Base-by-base conservation (phyloP, 2,888 invertebrate genomes). In the Matsumyia berberina region DNA sequence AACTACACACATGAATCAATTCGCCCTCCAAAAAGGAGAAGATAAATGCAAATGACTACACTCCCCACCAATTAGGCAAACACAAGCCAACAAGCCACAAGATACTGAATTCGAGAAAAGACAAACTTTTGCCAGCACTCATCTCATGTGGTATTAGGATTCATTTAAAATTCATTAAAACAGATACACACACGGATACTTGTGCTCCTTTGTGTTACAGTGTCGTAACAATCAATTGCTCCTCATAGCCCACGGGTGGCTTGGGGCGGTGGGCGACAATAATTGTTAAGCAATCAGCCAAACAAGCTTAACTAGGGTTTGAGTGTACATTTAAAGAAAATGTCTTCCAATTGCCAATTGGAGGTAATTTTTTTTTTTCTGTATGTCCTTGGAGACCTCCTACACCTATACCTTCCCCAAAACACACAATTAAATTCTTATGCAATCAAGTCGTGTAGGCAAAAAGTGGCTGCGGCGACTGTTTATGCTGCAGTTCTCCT, bases 401-500 rank as follows among this genome's bases (percentile, higher is more conserved):
- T 5, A n/a, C 8, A n/a, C 15, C 12, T 6, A 0, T 2, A 51
- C 2, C n/a, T n/a, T n/a, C n/a, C n/a, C n/a, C n/a, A n/a, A n/a
- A 2, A 57, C 57, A 57, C 24, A 24, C 24, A 24, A 39, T 57
- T 57, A 57, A 70, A 70, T 58, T 46, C 46, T 57, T 70, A 29
- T 46, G 29, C 70, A 70, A 70, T 70, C 46, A 70, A 70, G 57
- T 37, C 57, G n/a, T 29, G 46, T 37, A 37, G 12, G 19, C 46
- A 46, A 46, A 11, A 46, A 58, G 24, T 55, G 24, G 46, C 19
- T 24, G 9, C 15, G 6, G 0, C 35, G 2, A 5, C 17, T n/a
- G n/a, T n/a, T n/a, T n/a, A n/a, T n/a, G n/a, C n/a, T 17, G 8
- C 17, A 17, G 35, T 15, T 11, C 24, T 37, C 37, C 37, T 57